Evolutionary conservation across 2,888 invertebrate genomes (phyloP), one percentile per base, ranked within the genome.

Genomic region (Philonicus albiceps): DNA sequence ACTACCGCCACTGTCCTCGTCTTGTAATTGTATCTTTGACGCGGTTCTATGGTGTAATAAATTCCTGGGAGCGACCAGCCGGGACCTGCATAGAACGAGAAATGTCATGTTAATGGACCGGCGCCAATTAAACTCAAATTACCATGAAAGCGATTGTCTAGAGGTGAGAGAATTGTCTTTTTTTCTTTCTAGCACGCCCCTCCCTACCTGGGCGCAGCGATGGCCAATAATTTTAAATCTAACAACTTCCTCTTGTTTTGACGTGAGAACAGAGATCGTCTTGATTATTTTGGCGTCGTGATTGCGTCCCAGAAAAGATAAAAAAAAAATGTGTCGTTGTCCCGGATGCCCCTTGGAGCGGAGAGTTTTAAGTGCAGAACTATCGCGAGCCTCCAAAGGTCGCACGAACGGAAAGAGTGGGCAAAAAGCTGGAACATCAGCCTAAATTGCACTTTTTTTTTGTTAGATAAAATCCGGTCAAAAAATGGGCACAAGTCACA

Each of bases 51-150:
- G 22, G 64, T 22, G 64, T 64, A 64, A 64, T 64, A 27, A 64
- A 64, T 64, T 64, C 64, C 64, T 64, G 64, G 27, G 64, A 64
- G 64, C 64, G 64, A 64, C 64, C 64, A 7, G 22, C 27, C 64
- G 64, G 11, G 64, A 27, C 19, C 22, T 49, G 64, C 64, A 27
- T 64, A 64, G 64, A 49, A 49, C 30, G 13, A 49, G 49, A 78
- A 37, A 78, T 78, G 78, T 78, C 49, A 49, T 78, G 78, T 49
- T 78, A 78, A 78, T 78, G 78, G 78, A 78, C 43, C 78, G 49
- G 78, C 43, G 30, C 78, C 78, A 78, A 78, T 78, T 78, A 78
- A 78, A 78, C 13, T 78, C 49, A 49, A 78, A 78, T 78, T 78
- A 78, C 30, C 49, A 49, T 78, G 78, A 78, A 49, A 78, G 49